Conservation (phyloP, 2,888 invertebrate genomes). For the Digitonthophagus gazella region DNA sequence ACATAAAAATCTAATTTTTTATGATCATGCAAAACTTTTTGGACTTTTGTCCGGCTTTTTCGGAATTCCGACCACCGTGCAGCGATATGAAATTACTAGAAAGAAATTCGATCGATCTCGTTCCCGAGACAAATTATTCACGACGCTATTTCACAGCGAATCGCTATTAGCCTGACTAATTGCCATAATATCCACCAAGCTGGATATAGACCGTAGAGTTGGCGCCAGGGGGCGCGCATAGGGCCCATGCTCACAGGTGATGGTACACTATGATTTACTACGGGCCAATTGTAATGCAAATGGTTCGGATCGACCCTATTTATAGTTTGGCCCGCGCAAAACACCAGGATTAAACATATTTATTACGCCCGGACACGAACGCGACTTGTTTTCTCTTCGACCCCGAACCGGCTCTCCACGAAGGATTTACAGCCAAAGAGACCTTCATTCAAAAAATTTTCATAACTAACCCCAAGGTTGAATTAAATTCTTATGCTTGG, state of each 20-base stretch:
- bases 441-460: background rate
- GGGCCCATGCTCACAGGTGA: slow-evolving; percentile 7
- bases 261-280: slow-evolving; percentile 14
- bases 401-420: background rate
- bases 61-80: too few relatives aligned
- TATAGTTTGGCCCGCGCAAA: slow-evolving; percentile 14
- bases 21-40: too few relatives aligned
- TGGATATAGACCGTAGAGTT: background rate
- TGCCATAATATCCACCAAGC: slow-evolving; percentile 11
- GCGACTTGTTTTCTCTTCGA: background rate
- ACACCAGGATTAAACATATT: slow-evolving; percentile 16
- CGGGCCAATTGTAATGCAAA: slow-evolving; percentile 15
- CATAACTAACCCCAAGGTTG: background rate
- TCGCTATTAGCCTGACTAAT: slow-evolving; percentile 16
- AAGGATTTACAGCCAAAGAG: too few relatives aligned
- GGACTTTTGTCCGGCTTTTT: too few relatives aligned
- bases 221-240: background rate
- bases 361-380: slow-evolving; percentile 10
- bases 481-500: too few relatives aligned
- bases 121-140: slow-evolving; percentile 10
- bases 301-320: slow-evolving; percentile 9
- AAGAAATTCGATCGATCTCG: background rate
- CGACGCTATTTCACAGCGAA: slow-evolving; percentile 5
- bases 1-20: too few relatives aligned
- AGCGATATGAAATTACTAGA: background rate